Evolutionary conservation across 2,113 vertebrate genomes (phyloP).

Genomic region (Charina bottae): DNA sequence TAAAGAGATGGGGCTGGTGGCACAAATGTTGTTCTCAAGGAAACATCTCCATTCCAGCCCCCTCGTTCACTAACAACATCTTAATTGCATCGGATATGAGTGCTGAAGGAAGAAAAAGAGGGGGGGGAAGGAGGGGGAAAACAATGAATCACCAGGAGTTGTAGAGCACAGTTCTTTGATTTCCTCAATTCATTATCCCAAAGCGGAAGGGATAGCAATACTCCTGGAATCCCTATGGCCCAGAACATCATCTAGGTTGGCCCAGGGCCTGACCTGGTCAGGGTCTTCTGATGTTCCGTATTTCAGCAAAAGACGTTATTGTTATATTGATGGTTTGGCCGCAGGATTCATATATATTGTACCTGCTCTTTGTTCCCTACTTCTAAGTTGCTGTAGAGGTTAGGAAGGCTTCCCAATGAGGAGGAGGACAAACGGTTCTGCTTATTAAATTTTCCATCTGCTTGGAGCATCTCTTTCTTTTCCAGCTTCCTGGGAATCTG

Average conservation of each 20-base stretch:
- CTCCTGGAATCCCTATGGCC: not conserved
- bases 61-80: conserved; percentile 1
- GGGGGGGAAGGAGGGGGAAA: too few relatives aligned
- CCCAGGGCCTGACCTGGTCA: not conserved
- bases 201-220: not conserved
- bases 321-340: not conserved
- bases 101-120: not conserved
- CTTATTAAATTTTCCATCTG: conserved; percentile 37
- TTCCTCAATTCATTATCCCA: not conserved
- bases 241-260: not conserved
- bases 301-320: not conserved
- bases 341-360: not conserved
- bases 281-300: not conserved
- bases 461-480: conserved; percentile 17
- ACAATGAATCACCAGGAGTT: not conserved
- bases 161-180: not conserved
- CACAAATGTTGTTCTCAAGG: conserved; percentile 51
- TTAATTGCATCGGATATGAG: conserved; percentile 24
- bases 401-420: not conserved
- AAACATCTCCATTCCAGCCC: conserved; percentile 31
- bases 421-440: not conserved
- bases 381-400: not conserved
- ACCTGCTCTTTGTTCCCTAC: not conserved
- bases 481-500: conserved; percentile 21
- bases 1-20: conserved; percentile 47